Evolutionary conservation across 2,888 invertebrate genomes (phyloP), one percentile per base, ranked within the genome.

Genomic region (Chorisops tibialis): DNA sequence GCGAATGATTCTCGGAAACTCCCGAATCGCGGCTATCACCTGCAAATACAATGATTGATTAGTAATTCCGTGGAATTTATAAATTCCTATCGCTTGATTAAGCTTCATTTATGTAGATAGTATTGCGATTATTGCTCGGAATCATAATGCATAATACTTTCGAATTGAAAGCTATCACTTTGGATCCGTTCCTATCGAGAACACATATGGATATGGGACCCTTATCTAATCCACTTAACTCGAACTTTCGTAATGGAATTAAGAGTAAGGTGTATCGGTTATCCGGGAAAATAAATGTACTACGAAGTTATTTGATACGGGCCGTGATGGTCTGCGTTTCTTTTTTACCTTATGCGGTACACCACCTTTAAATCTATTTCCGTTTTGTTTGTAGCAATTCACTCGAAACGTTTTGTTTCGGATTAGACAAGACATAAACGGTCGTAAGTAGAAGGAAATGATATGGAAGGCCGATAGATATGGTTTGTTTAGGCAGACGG

Each of bases 21-120:
- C 91, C 91, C 0, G 91, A 91, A 75, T 91, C 91, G 60, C 90
- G 83, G 68, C 88, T 88, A 69, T 88, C 88, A 58, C 84, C 80
- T 72, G 79, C 67, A 70, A 80, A 78, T 14, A 30, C 30, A 37
- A 48, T 19, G 48, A 22, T 48, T 19, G 45, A n/a, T 48, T 21
- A 48, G 14, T 48, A 41, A 9, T 48, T n/a, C n/a, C 19, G 24
- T 48, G 48, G 41, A 6, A n/a, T 41, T 41, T 30, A 30, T 30
- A 30, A n/a, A 30, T 30, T 30, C 7, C 30, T 30, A 7, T 30
- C 9, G 9, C 9, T 30, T 30, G 5, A 30, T 30, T 30, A 9
- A 9, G 7, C 30, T 30, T 9, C 30, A 30, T 30, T 7, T 30
- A 30, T 12, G 16, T 41, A 3, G 41, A 12, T n/a, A 41, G 16